Evolutionary conservation across 2,113 vertebrate genomes (phyloP), one percentile per base, ranked within the genome.

Genomic region (Shinisaurus crocodilurus): DNA sequence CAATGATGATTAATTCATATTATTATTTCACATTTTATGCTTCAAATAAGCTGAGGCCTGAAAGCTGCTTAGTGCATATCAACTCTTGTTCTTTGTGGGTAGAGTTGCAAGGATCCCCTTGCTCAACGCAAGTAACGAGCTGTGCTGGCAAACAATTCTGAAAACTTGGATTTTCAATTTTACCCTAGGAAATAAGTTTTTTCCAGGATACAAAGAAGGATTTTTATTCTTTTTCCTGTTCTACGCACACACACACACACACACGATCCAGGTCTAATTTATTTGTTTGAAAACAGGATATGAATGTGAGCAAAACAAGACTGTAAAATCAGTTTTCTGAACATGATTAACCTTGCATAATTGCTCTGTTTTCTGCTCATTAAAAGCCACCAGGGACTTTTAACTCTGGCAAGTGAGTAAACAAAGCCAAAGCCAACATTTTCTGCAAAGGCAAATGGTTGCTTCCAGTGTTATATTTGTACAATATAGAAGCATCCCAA

Each of bases 331-430:
- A 70, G 75, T 69, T 79, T 90, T 85, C 25, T 37, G 60, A 90
- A 77, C 43, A 67, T 85, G 72, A 85, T 79, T 90, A 79, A 79
- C 74, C 34, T 80, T 79, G 43, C 45, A 67, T 60, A 85, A 77
- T 60, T 76, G 74, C 32, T 84, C 7, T 84, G 72, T 76, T 76
- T 57, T 23, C 72, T 89, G 57, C 81, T 67, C 70, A 40, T 89
- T 85, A 85, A 84, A 67, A 76, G 37, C 57, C 70, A 65, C 32
- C 45, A 50, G 82, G 43, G n/a, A 77, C 72, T 85, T 37, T 63
- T 23, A 34, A 37, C 54, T 89, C 54, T 63, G 40, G 18, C 37
- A 63, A 27, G 29, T 76, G 54, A 32, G 15, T 76, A 84, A 84
- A 65, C 40, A 84, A 76, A 37, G 32, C 16, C 45, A 84, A 89